Evolutionary conservation across 1,140 invertebrate species (phyloP).

Genomic region (Leptinotarsa texana): DNA sequence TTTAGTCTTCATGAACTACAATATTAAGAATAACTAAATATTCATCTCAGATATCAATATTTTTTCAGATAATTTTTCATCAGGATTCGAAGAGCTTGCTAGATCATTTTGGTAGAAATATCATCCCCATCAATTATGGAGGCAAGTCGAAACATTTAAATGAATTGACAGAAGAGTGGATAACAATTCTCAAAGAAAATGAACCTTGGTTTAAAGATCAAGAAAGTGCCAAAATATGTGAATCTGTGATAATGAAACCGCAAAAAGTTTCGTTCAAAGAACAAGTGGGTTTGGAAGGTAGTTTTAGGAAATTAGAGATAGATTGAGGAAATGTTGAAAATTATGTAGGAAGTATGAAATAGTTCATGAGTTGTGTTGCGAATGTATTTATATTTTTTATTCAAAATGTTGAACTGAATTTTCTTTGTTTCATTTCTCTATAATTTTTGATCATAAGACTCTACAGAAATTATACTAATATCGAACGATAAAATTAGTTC

Average conservation of each 20-base stretch:
- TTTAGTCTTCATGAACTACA: no score
- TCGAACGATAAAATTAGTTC: no score
- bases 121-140: conserved; percentile 48
- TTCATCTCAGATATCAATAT: no score
- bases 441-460: no score
- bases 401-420: no score
- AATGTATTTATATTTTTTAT: no score
- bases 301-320: conserved; percentile 43
- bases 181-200: conserved; percentile 36
- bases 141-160: conserved; percentile 41
- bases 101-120: conserved; percentile 41
- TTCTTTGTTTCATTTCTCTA: no score
- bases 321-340: conserved; percentile 23
- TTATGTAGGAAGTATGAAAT: no score
- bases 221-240: conserved; percentile 35
- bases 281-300: conserved; percentile 32
- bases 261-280: conserved; percentile 19
- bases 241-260: conserved; percentile 26
- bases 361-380: no score
- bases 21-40: no score
- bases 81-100: conserved; percentile 36
- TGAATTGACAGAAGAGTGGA: conserved; percentile 40
- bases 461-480: no score
- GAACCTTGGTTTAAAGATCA: conserved; percentile 42
- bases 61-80: conserved; percentile 30